These are phyloP conservation scores for Nematopogon swammerdamellus DNA, from an alignment of 2,888 invertebrate species.

Conservation along the genomic window DNA sequence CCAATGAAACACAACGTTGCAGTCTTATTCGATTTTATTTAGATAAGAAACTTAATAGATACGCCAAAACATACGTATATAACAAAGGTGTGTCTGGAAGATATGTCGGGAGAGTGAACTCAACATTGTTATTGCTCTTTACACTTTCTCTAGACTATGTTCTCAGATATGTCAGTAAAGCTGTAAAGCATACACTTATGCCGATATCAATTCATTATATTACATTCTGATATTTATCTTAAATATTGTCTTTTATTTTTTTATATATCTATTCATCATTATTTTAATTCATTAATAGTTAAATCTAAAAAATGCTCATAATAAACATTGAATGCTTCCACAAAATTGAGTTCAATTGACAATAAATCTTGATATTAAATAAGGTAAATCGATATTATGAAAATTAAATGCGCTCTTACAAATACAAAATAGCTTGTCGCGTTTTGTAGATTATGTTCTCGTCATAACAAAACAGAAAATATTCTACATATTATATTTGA, in stretches of 20 bases:
- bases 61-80: neutral
- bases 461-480: too few species aligned
- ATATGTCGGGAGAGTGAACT: neutral
- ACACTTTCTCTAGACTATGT: neutral
- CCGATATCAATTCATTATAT: conserved; percentile 7
- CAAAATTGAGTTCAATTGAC: neutral
- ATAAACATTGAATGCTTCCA: neutral
- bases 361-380: neutral
- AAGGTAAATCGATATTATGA: too few species aligned
- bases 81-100: neutral
- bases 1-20: neutral
- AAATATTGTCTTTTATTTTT: conserved; percentile 3
- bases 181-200: neutral
- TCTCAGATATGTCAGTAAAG: neutral
- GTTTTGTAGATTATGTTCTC: too few species aligned
- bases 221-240: conserved; percentile 11
- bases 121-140: neutral
- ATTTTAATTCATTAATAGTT: neutral
- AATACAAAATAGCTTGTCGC: too few species aligned
- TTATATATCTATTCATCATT: neutral
- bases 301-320: neutral
- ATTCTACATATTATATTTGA: too few species aligned
- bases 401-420: too few species aligned
- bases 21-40: neutral
- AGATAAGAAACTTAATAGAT: neutral